Evolutionary conservation across 2,113 vertebrate genomes (phyloP), one percentile per base, ranked within the genome.

Genomic region (Nothobranchius furzeri): DNA sequence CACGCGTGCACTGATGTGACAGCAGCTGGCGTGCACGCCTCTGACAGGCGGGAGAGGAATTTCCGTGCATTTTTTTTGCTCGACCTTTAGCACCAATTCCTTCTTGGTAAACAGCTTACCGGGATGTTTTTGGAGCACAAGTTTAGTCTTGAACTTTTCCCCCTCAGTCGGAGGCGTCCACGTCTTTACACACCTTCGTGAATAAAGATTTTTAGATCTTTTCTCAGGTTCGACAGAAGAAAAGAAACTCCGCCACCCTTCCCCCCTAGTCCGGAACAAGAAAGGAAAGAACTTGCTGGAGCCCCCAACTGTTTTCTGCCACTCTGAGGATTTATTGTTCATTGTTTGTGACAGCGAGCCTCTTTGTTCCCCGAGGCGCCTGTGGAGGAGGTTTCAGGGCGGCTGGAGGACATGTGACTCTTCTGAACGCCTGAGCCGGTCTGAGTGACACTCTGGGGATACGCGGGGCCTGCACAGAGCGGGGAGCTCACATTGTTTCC

Each of bases 281-380:
- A 82, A 81, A 79, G 67, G 52, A 76, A 52, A 76, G 80, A 88
- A 84, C 83, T 89, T 81, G 20, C 20, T 20, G 85, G 89, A 89
- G 87, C 64, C 59, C 43, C 76, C 81, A 71, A 73, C 79, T 81
- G 75, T 90, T 83, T 86, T 87, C 73, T 91, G 73, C 77, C 73
- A 80, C 87, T 82, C 81, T 48, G 59, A 85, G 87, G 87, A 89
- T 90, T 87, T 90, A 92, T 93, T 93, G 92, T 92, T 87, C 91
- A 91, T 93, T 93, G 92, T 93, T 90, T 75, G 80, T 77, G 84
- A 90, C 81, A 91, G 87, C 72, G 75, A 85, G 85, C 57, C 60
- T 75, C 91, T 93, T 93, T 93, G 91, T 92, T 89, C 89, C 75
- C 47, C 0, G 58, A 88, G 90, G 89, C 87, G 90, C 86, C 89